Evolutionary conservation across 2,797 vertebrate genomes (phyloP).

Genomic region (Hypotaenidia philippensis): DNA sequence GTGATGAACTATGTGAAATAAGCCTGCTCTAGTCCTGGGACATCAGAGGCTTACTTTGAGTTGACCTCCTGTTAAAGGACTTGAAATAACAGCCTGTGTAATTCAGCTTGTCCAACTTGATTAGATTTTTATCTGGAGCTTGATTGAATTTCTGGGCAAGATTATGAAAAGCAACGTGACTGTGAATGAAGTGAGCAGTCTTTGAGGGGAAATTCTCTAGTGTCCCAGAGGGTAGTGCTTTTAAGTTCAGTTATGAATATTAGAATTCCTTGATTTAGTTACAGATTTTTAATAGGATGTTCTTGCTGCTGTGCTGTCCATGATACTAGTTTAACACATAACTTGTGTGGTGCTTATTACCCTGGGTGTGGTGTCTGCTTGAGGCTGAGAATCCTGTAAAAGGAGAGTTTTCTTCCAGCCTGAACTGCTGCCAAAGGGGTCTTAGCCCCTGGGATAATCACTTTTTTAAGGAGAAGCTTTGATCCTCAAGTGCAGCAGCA

Average conservation of each 20-base stretch:
- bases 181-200: conserved; percentile 15
- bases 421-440: background rate
- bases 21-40: conserved; percentile 3
- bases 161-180: conserved; percentile 44
- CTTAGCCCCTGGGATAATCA: background rate
- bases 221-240: conserved; percentile 11
- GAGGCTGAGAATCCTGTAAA: background rate
- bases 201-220: conserved; percentile 5
- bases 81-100: conserved; percentile 9
- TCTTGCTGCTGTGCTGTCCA: background rate
- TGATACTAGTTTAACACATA: background rate
- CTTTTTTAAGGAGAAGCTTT: conserved; percentile 22
- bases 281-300: background rate
- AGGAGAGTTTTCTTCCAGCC: background rate
- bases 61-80: background rate
- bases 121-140: conserved; percentile 60
- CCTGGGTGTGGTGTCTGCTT: background rate
- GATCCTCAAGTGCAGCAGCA: background rate
- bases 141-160: conserved; percentile 52
- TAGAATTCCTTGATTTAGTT: conserved; percentile 23
- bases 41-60: conserved; percentile 31
- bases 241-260: conserved; percentile 12
- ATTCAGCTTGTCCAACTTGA: conserved; percentile 42
- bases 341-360: background rate
- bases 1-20: conserved; percentile 7